Evolutionary conservation across 2,113 vertebrate species (phyloP).

Genomic region (Oreamnos americanus): DNA sequence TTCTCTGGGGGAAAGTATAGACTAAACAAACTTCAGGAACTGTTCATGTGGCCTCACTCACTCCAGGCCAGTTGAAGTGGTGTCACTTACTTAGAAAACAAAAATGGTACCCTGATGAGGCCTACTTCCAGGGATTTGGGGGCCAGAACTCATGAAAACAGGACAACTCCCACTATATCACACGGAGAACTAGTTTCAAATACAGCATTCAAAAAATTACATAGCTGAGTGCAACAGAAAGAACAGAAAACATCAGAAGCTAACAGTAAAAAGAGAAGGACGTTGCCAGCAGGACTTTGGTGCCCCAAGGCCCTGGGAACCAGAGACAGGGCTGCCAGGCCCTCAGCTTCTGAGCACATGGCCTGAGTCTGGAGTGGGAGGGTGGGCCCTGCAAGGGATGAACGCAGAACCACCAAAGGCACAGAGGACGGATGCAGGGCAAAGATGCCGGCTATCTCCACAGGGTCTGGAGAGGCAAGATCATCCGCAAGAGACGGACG

Average conservation of each 20-base stretch:
- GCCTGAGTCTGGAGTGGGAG: neutral
- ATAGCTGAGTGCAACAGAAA: neutral
- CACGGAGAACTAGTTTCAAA: neutral
- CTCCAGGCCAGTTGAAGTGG: neutral
- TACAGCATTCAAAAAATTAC: neutral
- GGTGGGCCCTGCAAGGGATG: accelerated
- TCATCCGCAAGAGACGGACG: no score
- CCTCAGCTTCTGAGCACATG: neutral
- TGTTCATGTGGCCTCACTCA: neutral
- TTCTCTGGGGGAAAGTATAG: neutral
- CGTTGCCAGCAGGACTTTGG: accelerated
- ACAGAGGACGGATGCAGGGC: accelerated
- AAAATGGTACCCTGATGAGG: neutral
- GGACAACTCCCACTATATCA: neutral
- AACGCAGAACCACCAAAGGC: no score
- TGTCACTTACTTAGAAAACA: neutral
- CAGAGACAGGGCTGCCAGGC: neutral
- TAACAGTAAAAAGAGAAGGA: neutral
- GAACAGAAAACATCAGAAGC: neutral
- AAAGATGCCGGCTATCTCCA: neutral
- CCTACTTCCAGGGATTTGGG: neutral
- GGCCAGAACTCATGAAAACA: neutral
- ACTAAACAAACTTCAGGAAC: neutral
- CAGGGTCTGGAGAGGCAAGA: neutral
- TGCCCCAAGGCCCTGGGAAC: neutral